These are phyloP conservation scores for Mechanitis messenoides DNA, from an alignment of 2,888 invertebrate genomes.

Conservation along the genomic window DNA sequence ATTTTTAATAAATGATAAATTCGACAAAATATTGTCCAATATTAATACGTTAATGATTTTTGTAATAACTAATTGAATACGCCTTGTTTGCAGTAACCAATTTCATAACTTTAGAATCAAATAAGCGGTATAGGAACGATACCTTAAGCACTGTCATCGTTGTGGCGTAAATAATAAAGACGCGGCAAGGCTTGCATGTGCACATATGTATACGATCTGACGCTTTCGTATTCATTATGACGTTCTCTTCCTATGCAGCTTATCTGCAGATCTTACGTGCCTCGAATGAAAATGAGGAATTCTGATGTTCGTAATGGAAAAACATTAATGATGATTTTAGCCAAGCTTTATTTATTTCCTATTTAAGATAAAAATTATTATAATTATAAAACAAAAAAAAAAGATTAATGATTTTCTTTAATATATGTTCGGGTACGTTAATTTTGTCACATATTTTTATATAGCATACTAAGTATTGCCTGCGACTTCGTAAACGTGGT, in stretches of 20 bases:
- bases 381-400: no score
- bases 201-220: conserved; percentile 26
- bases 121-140: conserved; percentile 25
- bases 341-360: not conserved
- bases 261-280: conserved; percentile 25
- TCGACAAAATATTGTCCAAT: no score
- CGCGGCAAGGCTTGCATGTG: conserved; percentile 30
- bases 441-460: no score
- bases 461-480: no score
- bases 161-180: conserved; percentile 59
- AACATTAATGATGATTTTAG: not conserved
- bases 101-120: not conserved
- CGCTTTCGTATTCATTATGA: conserved; percentile 29
- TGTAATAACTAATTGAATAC: no score
- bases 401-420: no score
- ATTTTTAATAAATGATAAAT: no score
- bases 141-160: conserved; percentile 45
- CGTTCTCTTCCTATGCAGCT: conserved; percentile 23
- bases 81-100: no score
- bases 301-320: conserved; percentile 3
- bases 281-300: conserved; percentile 11
- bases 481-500: no score
- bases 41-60: no score
- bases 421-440: no score
- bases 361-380: conserved; percentile 13